These are phyloP conservation scores for Rhizomys pruinosus DNA, from an alignment of 2,113 vertebrate genomes.

Conservation along the genomic window DNA sequence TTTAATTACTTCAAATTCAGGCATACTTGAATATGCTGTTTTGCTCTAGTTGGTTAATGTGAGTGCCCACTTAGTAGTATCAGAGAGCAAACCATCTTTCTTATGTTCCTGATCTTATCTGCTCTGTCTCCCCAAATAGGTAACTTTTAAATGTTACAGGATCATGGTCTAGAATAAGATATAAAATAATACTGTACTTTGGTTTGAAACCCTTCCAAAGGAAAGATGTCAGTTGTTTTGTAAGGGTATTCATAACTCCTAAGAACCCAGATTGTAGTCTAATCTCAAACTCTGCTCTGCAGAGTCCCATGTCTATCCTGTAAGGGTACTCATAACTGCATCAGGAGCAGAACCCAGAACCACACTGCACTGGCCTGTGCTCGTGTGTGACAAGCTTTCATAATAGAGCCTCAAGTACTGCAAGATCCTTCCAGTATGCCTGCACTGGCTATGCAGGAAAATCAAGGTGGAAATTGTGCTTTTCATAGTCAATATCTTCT, in stretches of 20 bases:
- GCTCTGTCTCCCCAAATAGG: not conserved
- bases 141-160: not conserved
- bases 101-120: not conserved
- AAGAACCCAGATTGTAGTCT: constrained; percentile 6
- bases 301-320: not conserved
- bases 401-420: not conserved
- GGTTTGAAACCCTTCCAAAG: not conserved
- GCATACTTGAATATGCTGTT: not conserved
- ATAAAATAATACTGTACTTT: not conserved
- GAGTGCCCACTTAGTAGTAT: not conserved
- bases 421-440: not conserved
- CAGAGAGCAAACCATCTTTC: not conserved
- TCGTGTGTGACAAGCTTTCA: not conserved
- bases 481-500: not conserved
- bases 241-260: not conserved
- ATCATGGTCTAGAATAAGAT: not conserved
- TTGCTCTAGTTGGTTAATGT: not conserved
- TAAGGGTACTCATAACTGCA: not conserved
- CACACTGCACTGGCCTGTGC: not conserved
- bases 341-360: not conserved
- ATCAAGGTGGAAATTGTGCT: not conserved
- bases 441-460: not conserved
- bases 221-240: too few relatives aligned
- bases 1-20: not conserved
- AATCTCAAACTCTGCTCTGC: not conserved